Percentiles rank a stretch among this genome's conserved stretches.
Evolutionary conservation across 2,888 invertebrate species (phyloP).

Genomic region (Oscheius onirici): DNA sequence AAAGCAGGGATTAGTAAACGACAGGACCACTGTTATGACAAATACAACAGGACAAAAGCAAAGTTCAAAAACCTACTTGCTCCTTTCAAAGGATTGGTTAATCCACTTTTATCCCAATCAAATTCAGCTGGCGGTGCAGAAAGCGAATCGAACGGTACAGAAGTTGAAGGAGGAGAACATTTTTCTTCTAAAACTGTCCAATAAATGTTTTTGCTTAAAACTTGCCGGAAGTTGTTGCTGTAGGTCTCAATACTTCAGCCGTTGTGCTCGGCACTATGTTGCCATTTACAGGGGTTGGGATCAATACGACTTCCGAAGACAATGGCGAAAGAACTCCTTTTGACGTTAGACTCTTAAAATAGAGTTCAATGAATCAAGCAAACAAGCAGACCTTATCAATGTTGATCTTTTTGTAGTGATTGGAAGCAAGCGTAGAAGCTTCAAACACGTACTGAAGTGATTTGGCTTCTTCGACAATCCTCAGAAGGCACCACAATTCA

Average conservation of each 20-base stretch:
- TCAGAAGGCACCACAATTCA: slow-evolving; percentile 54
- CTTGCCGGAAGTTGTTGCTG: not conserved
- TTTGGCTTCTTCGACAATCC: slow-evolving; percentile 61
- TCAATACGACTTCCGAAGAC: not conserved
- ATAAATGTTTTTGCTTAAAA: not conserved
- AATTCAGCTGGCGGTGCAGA: slow-evolving; percentile 63
- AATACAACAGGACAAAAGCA: not conserved
- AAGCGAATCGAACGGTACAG: slow-evolving; percentile 47
- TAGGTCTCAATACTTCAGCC: not conserved
- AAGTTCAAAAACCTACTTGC: slow-evolving; percentile 52
- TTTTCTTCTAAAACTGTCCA: too few relatives aligned
- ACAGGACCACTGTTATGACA: not conserved
- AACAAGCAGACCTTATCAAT: slow-evolving; percentile 43
- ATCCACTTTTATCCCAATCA: slow-evolving; percentile 62
- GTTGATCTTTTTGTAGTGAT: slow-evolving; percentile 39
- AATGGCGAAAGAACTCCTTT: not conserved
- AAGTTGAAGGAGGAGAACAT: not conserved
- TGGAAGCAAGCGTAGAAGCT: slow-evolving; percentile 39
- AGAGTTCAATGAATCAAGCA: not conserved
- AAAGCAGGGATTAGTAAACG: not conserved
- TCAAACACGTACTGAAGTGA: slow-evolving; percentile 63
- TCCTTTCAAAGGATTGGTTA: slow-evolving; percentile 62
- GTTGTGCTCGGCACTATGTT: not conserved
- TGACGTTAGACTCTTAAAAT: not conserved
- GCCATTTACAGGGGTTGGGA: not conserved